Conservation (phyloP, 2,888 invertebrate species). For the Nomada lathburiana region DNA sequence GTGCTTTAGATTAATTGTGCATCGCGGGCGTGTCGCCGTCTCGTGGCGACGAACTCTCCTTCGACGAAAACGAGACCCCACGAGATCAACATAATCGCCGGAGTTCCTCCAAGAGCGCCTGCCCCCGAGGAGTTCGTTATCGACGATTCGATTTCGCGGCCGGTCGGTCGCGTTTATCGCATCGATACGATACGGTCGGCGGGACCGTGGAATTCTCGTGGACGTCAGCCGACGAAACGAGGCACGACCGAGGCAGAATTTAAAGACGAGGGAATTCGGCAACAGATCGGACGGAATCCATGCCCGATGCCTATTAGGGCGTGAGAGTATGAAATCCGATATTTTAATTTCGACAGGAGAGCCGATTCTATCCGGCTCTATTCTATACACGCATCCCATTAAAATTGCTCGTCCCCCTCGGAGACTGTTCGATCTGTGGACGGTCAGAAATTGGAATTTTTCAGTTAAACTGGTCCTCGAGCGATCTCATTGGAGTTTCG, state of each 20-base stretch:
- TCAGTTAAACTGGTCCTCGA: conserved; percentile 61
- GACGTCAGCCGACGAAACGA: conserved; percentile 20
- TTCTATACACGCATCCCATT: conserved; percentile 54
- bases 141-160: conserved; percentile 65
- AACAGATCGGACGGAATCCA: conserved; percentile 36
- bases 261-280: conserved; percentile 22
- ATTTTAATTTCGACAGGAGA: conserved; percentile 46
- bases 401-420: conserved; percentile 15
- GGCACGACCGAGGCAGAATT: conserved; percentile 21
- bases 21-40: not conserved
- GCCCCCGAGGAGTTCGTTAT: conserved; percentile 48
- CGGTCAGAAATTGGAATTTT: conserved; percentile 65
- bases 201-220: conserved; percentile 16
- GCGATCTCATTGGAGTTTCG: conserved; percentile 67
- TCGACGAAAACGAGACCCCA: conserved; percentile 5
- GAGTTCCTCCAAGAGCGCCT: conserved; percentile 7
- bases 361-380: conserved; percentile 26
- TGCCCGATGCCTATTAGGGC: not conserved
- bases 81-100: conserved; percentile 33
- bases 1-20: conserved; percentile 13
- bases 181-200: conserved; percentile 22
- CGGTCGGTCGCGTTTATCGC: conserved; percentile 55
- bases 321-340: conserved; percentile 24
- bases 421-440: conserved; percentile 22
- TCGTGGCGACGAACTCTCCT: conserved; percentile 3